These are phyloP conservation scores for Scarus forsteni DNA, from an alignment of 2,797 vertebrate species.

Conservation along the genomic window DNA sequence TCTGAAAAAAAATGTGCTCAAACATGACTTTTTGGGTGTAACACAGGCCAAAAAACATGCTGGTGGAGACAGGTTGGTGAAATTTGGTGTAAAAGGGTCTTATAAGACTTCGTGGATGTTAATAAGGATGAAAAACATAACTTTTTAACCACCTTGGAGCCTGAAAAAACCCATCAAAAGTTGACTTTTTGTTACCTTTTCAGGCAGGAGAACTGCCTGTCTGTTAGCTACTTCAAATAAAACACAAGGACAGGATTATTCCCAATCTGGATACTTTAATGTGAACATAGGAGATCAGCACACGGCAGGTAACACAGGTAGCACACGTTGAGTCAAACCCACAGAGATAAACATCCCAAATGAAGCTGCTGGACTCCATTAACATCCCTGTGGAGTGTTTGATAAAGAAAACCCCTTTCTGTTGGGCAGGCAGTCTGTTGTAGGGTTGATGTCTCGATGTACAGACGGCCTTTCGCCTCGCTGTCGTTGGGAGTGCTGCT, in stretches of 20 bases:
- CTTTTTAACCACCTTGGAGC: no score
- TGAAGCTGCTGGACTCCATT: constrained; percentile 19
- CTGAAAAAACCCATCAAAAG: no score
- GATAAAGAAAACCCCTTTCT: constrained; percentile 5
- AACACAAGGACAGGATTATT: not conserved
- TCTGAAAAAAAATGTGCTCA: no score
- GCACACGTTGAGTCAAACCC: constrained; percentile 61
- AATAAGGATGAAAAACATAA: no score
- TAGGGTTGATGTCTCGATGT: constrained; percentile 35
- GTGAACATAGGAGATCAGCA: constrained; percentile 79
- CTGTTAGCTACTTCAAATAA: not conserved
- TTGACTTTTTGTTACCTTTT: no score
- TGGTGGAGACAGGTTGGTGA: no score
- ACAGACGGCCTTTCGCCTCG: constrained; percentile 31
- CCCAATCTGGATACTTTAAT: constrained; percentile 84
- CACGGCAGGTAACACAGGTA: constrained; percentile 74
- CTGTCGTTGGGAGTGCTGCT: constrained; percentile 30
- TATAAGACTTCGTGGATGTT: no score
- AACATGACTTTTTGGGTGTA: no score
- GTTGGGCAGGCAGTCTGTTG: constrained; percentile 19
- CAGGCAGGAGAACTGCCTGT: no score
- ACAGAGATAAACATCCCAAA: constrained; percentile 44
- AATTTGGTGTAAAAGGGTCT: no score
- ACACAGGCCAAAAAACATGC: no score
- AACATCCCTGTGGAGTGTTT: constrained; percentile 56